Conservation (phyloP, 2,888 invertebrate species). For the Acanthosepion esculentum region DNA sequence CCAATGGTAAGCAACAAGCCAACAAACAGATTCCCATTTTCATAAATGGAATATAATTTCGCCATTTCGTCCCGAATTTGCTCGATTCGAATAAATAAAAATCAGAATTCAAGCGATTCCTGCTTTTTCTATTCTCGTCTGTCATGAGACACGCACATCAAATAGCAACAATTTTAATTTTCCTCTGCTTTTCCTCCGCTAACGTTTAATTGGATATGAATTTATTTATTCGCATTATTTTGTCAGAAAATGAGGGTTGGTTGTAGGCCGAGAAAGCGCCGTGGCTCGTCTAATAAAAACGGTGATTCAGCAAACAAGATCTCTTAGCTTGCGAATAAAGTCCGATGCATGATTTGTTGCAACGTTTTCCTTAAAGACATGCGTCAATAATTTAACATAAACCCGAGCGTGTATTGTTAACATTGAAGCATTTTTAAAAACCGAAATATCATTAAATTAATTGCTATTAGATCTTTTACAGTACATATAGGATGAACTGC, state of each 20-base stretch:
- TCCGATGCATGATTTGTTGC: too few relatives aligned
- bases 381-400: too few relatives aligned
- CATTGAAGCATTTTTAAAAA: too few relatives aligned
- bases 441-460: too few relatives aligned
- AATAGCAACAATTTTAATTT: constrained; percentile 2
- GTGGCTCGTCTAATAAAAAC: neutral
- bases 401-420: too few relatives aligned
- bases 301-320: neutral
- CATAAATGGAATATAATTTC: neutral
- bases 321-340: neutral
- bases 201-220: neutral
- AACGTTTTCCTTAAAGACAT: too few relatives aligned
- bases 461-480: too few relatives aligned
- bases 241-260: neutral
- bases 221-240: constrained; percentile 9
- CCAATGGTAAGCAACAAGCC: neutral
- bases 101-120: neutral
- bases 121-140: constrained; percentile 15
- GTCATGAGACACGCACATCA: neutral
- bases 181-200: neutral
- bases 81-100: neutral
- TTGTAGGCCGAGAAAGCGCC: neutral
- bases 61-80: neutral
- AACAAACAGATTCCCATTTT: constrained; percentile 33
- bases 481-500: too few relatives aligned